Base-by-base conservation (phyloP, 2,888 invertebrate genomes). In the Polydrusus pterygomalis region DNA sequence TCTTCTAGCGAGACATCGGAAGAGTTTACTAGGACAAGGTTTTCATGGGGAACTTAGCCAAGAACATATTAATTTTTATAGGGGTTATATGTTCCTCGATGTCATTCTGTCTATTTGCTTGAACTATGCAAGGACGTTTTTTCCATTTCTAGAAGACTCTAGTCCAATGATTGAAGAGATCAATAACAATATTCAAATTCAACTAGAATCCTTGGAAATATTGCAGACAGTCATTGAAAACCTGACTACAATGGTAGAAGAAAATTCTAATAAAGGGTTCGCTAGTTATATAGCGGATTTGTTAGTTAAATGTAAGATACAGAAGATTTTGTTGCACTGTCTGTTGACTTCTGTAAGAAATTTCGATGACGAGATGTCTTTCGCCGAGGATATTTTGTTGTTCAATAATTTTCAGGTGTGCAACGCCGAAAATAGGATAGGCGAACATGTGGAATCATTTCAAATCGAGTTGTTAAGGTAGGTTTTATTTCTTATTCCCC, bases 251-350 rank as follows among this genome's bases (percentile, higher is more conserved):
- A 92, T 95, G 70, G 93, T 95, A 15, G 91, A 92, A 78, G 94
- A 94, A 80, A 94, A 94, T 85, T 93, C 93, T 0, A 77, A 74
- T 49, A 93, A 92, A 83, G 93, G 94, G 0, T 91, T 95, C 83
- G 92, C 94, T 11, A 93, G 92, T 81, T 96, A 94, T 85, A 92
- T 94, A 77, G 92, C 92, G 13, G 95, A 95, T 86, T 87, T 93
- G 80, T 88, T 96, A 83, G 89, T 90, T 2, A 92, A 94, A 78
- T 94, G 95, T 83, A 96, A 96, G 87, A 89, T 96, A 62, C 96
- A 96, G 86, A 96, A 96, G 85, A 93, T 95, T 25, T 90, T 95
- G 60, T 89, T 96, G 63, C 95, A 96, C 85, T 94, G 95, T 84
- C 88, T 96, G 18, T 90, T 95, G 64, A 94, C 95, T 2, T 93